A percentile compares a stretch with the other conserved stretches of the same genome.
phyloP scores from a whole-genome alignment of 2,888 invertebrate genomes.

The Caenorhabditis sulstoni region DNA sequence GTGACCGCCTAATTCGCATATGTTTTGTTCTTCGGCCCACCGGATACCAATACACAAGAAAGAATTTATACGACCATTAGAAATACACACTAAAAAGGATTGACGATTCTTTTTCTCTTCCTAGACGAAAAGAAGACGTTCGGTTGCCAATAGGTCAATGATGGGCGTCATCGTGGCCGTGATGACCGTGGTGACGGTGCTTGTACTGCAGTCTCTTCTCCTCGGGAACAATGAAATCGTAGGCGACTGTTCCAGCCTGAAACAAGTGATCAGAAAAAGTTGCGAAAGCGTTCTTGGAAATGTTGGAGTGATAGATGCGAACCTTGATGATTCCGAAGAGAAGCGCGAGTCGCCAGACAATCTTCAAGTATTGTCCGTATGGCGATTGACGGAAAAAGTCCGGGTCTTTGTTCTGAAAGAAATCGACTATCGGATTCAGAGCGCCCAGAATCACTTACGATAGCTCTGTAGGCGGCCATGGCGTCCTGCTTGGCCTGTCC shows the following conservation, averaged over 20 bases:
- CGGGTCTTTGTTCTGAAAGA: conserved; percentile 59
- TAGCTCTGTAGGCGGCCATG: conserved; percentile 63
- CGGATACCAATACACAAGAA: conserved; percentile 13
- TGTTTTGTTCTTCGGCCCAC: conserved; percentile 9
- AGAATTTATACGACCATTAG: conserved; percentile 21
- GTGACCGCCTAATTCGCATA: conserved; percentile 28
- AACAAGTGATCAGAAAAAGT: too few species aligned
- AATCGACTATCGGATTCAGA: too few species aligned
- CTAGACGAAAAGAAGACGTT: conserved; percentile 44
- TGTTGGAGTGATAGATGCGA: not conserved
- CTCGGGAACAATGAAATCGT: conserved; percentile 74
- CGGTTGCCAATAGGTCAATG: conserved; percentile 25
- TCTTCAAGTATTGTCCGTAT: conserved; percentile 68
- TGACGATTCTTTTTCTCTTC: conserved; percentile 7
- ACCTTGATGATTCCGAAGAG: conserved; percentile 65
- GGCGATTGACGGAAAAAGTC: conserved; percentile 67
- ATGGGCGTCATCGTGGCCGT: conserved; percentile 63
- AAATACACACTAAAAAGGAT: conserved; percentile 45
- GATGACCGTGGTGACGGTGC: conserved; percentile 68
- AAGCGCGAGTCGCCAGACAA: conserved; percentile 63
- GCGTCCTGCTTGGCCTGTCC: conserved; percentile 69
- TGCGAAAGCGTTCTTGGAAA: too few species aligned
- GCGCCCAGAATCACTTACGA: conserved; percentile 40
- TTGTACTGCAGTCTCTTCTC: conserved; percentile 74
- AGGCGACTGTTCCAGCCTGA: conserved; percentile 65